Percentiles rank a stretch among this genome's conserved stretches.
phyloP scores from a whole-genome alignment of 2,797 vertebrate genomes.

The Leptatherina wallacei region DNA sequence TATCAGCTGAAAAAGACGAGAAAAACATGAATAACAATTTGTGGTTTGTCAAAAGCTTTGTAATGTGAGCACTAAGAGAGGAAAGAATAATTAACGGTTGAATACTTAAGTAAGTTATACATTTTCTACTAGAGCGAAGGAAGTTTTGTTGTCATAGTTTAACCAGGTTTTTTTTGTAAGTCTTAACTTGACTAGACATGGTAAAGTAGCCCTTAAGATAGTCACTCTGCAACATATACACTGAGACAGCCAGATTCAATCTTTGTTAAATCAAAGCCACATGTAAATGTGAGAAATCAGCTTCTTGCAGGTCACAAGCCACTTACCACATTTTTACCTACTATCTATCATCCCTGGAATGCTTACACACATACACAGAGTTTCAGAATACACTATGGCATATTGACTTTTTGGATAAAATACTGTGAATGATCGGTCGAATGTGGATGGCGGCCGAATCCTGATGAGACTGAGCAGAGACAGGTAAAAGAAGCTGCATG shows the following conservation, averaged over 20 bases:
- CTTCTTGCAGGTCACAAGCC: not conserved
- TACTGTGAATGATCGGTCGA: slow-evolving; percentile 13
- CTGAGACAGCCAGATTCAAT: not conserved
- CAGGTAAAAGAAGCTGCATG: slow-evolving; percentile 49
- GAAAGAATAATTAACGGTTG: not conserved
- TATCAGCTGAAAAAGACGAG: not conserved
- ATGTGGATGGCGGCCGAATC: slow-evolving; percentile 2
- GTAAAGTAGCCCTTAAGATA: not conserved
- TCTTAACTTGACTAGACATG: not conserved
- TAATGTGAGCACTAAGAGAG: not conserved
- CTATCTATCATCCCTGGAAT: slow-evolving; percentile 32
- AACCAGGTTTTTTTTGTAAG: not conserved
- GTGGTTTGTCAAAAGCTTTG: not conserved
- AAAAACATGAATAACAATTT: not conserved
- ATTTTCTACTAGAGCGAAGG: not conserved
- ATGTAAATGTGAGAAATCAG: too few relatives aligned
- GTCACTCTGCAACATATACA: not conserved
- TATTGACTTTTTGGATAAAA: not conserved
- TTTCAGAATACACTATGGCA: not conserved
- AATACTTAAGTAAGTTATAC: not conserved
- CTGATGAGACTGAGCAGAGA: slow-evolving; percentile 13
- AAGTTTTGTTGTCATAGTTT: not conserved
- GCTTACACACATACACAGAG: slow-evolving; percentile 1
- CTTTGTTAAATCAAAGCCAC: not conserved
- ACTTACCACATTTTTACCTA: not conserved